These are phyloP conservation scores for Rhizomys pruinosus DNA, from an alignment of 2,113 vertebrate species.

Conservation along the genomic window DNA sequence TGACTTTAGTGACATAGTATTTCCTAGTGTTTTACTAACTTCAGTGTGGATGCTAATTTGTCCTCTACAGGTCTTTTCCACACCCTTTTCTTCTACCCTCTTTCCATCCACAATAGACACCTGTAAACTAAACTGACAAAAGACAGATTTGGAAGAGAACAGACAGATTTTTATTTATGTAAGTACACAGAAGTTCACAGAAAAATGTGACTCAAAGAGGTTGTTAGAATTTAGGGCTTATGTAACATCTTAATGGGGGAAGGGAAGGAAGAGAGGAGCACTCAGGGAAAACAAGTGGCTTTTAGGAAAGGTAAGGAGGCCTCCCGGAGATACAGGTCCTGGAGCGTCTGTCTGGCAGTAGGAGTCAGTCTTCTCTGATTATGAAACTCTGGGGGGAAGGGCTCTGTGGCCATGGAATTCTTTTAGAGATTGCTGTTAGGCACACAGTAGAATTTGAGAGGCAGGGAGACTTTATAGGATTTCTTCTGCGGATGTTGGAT, in stretches of 20 bases:
- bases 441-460: neutral
- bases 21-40: neutral
- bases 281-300: constrained; percentile 32
- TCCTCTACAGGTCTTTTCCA: neutral
- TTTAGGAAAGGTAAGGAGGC: constrained; percentile 40
- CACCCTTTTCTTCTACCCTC: neutral
- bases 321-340: neutral
- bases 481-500: neutral
- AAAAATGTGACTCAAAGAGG: constrained; percentile 45
- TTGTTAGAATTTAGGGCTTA: neutral
- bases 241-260: neutral
- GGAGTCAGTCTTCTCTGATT: constrained; percentile 18
- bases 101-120: neutral
- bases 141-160: neutral
- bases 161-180: constrained; percentile 37
- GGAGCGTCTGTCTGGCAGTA: constrained; percentile 17
- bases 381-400: neutral
- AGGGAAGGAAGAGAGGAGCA: neutral
- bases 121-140: neutral
- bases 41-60: neutral
- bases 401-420: constrained; percentile 31
- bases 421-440: constrained; percentile 52
- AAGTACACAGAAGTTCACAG: neutral
- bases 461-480: neutral
- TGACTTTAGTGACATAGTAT: neutral